Conservation (phyloP, 2,113 vertebrate genomes). For the Lota lota region DNA sequence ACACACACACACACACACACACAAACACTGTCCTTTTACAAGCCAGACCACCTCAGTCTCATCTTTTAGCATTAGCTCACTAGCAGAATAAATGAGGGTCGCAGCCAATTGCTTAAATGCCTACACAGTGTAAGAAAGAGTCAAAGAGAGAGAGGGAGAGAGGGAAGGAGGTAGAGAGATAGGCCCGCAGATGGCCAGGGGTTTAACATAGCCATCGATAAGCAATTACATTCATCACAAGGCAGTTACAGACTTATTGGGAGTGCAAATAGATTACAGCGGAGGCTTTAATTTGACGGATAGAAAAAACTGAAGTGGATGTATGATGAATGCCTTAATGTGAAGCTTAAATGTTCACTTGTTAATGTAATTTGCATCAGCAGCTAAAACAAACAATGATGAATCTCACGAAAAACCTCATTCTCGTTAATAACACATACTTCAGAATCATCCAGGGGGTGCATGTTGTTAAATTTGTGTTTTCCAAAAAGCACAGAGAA, state of each 20-base stretch:
- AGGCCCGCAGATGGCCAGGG: conserved; percentile 19
- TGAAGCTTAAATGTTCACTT: no score
- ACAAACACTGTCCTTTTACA: conserved; percentile 20
- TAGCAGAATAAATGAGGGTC: conserved; percentile 55
- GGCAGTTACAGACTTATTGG: conserved; percentile 20
- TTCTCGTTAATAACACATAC: no score
- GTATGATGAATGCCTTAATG: no score
- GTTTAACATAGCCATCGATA: conserved; percentile 43
- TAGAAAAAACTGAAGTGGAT: no score
- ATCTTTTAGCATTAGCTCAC: conserved; percentile 66
- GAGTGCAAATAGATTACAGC: conserved; percentile 10
- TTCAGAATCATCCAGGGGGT: no score
- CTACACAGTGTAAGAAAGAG: neutral
- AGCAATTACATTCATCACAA: conserved; percentile 32
- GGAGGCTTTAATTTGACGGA: neutral
- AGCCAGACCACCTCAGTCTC: conserved; percentile 53
- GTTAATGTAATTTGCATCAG: no score
- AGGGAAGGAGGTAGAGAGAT: conserved; percentile 6
- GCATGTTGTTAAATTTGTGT: no score
- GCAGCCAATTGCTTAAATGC: conserved; percentile 60
- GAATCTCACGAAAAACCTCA: no score
- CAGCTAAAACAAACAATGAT: no score
- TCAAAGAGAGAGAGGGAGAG: neutral
- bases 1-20: no score
- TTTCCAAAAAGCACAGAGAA: no score